Evolutionary conservation across 2,888 invertebrate species (phyloP), one percentile per base, ranked within the genome.

Genomic region (Punctoribates punctum): DNA sequence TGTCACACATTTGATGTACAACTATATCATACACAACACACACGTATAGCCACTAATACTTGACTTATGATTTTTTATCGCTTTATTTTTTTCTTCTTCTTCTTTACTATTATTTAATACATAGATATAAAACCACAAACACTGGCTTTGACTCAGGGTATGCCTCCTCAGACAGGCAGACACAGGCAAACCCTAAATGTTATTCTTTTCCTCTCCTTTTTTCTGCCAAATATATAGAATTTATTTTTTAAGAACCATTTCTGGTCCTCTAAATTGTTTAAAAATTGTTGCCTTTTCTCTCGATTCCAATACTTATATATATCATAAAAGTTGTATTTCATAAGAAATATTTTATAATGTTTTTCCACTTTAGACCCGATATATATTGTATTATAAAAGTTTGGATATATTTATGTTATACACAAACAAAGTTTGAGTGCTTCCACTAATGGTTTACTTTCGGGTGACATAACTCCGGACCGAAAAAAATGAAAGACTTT

Each of bases 1-100:
- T 70, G 70, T 70, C 70, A 70, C 1, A 62, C 62, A 62, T 70
- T 70, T 70, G 70, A 70, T 70, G 70, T 70, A 70, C 70, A 70
- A 27, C 70, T 70, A 34, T 70, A 70, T 70, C 20, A 70, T 17
- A 70, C 11, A 13, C 23, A 57, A 70, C 42, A 42, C n/a, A 62
- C 65, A 34, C 38, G 38, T 65, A n/a, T 20, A 27, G 62, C 42
- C 42, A 42, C 42, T 42, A 42, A 42, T 42, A 42, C 23, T 54
- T 54, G 54, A 54, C 54, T 54, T 54, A 54, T 54, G 54, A 54
- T 54, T 20, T n/a, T 54, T 23, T 54, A 20, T 23, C 23, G 42
- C 8, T 54, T 54, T 54, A 54, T 54, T 6, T 54, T 54, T 54
- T 20, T 54, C n/a, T 20, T 54, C 5, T 54, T 54, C 9, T 54